Evolutionary conservation across 2,888 invertebrate genomes (phyloP), one percentile per base, ranked within the genome.

Genomic region (Agrenia bidenticulata): DNA sequence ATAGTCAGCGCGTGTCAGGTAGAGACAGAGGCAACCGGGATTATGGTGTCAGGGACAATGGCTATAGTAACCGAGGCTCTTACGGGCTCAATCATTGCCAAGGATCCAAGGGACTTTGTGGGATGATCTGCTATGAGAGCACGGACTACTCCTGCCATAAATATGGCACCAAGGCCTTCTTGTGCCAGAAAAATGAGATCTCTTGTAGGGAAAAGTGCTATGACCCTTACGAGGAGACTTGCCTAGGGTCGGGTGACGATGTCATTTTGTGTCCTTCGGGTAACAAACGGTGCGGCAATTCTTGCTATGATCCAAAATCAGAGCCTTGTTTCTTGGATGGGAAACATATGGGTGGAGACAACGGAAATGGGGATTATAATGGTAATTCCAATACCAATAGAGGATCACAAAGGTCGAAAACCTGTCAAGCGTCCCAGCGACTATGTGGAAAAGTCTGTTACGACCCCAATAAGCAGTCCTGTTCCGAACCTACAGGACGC

Each of bases 211-310:
- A 57, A n/a, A 57, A 57, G 37, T 57, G 56, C 21, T 41, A 41
- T 15, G 56, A 57, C 41, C 56, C 56, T 17, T 57, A 17, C 41
- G 56, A 57, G 24, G 15, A 39, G 17, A 57, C n/a, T 13, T 57
- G 56, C 19, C 7, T 15, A 7, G 56, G 56, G 2, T n/a, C 56
- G 2, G 56, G 56, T 15, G 56, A 57, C 2, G 56, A 57, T 21
- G 39, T 9, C 2, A 13, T 57, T 23, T 2, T 41, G 4, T 57
- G 56, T 23, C 39, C 39, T 9, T n/a, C 15, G 41, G 19, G 23
- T 21, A 7, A 57, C 2, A 37, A 37, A n/a, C 27, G 19, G 9
- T 57, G 56, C 23, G 39, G 41, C 2, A 4, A 2, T 2, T 32
- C 19, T 2, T 57, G 56, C 37, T 57, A 41, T 23, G 37, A 57